A percentile compares a stretch with the other conserved stretches of the same genome.
These are phyloP conservation scores for Phalacrocorax brasilianus DNA, from an alignment of 2,113 vertebrate species.

Conservation along the genomic window DNA sequence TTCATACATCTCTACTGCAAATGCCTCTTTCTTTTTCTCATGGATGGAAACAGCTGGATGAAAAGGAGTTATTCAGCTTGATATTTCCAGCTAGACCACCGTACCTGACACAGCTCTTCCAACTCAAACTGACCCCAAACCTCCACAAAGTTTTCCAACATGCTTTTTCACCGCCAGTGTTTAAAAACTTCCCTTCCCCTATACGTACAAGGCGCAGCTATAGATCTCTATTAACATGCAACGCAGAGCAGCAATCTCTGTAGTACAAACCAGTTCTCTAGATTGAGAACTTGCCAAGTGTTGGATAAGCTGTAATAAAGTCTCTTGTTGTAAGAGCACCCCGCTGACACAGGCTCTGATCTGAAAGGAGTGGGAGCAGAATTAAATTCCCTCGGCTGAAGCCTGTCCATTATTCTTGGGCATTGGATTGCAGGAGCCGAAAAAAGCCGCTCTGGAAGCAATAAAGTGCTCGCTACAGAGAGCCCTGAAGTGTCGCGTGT, in stretches of 20 bases:
- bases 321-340: slow-evolving; percentile 61
- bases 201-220: background rate
- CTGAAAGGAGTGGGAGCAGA: slow-evolving; percentile 51
- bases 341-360: slow-evolving; percentile 62
- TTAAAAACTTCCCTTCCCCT: background rate
- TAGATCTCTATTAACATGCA: slow-evolving; percentile 47
- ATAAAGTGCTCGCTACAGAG: background rate
- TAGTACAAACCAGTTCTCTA: slow-evolving; percentile 63
- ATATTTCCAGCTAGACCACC: slow-evolving; percentile 13
- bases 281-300: slow-evolving; percentile 70
- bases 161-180: background rate
- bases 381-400: slow-evolving; percentile 55
- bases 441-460: background rate
- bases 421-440: slow-evolving; percentile 9
- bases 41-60: background rate
- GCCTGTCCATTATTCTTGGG: slow-evolving; percentile 35
- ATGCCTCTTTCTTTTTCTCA: background rate
- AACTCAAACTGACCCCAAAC: background rate
- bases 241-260: slow-evolving; percentile 20
- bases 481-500: background rate
- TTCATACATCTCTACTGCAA: background rate
- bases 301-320: slow-evolving; percentile 73
- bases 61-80: background rate
- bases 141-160: background rate
- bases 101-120: background rate